phyloP scores from a whole-genome alignment of 2,888 invertebrate species.

The Dichetophora obliterata region DNA sequence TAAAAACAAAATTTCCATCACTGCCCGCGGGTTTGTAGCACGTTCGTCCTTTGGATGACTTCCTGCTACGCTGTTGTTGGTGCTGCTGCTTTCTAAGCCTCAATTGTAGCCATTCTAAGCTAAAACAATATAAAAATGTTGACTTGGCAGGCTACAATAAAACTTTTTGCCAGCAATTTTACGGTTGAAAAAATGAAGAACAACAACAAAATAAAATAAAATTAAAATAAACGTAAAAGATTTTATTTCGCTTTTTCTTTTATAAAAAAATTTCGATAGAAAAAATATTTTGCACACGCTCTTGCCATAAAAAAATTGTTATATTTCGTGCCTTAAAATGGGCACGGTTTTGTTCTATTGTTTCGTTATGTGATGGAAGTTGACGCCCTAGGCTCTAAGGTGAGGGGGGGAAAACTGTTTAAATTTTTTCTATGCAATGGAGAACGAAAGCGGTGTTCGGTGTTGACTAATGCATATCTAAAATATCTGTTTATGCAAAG shows the following conservation, averaged over 20 bases:
- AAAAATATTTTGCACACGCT: conserved; percentile 41
- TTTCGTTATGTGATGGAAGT: conserved; percentile 18
- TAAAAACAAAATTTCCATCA: not conserved
- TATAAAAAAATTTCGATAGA: not conserved
- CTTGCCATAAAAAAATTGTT: conserved; percentile 43
- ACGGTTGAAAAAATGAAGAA: not conserved
- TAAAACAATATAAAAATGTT: conserved; percentile 27
- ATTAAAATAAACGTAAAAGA: not conserved
- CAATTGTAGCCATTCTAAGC: not conserved
- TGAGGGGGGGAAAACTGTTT: not conserved
- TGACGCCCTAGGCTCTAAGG: conserved; percentile 10
- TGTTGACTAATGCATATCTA: not conserved
- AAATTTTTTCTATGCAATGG: not conserved
- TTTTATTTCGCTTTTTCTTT: conserved; percentile 4
- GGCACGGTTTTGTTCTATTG: not conserved
- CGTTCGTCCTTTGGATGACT: conserved; percentile 8
- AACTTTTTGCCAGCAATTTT: conserved; percentile 28
- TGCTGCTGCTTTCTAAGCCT: not conserved
- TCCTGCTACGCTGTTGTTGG: not conserved
- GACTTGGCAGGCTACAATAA: conserved; percentile 19
- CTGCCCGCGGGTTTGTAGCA: not conserved
- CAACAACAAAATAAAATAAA: not conserved
- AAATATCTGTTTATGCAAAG: not conserved
- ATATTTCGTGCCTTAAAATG: conserved; percentile 38
- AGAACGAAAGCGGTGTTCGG: not conserved